phyloP scores from a whole-genome alignment of 2,113 vertebrate genomes.

The Cricetomys ansorgei region DNA sequence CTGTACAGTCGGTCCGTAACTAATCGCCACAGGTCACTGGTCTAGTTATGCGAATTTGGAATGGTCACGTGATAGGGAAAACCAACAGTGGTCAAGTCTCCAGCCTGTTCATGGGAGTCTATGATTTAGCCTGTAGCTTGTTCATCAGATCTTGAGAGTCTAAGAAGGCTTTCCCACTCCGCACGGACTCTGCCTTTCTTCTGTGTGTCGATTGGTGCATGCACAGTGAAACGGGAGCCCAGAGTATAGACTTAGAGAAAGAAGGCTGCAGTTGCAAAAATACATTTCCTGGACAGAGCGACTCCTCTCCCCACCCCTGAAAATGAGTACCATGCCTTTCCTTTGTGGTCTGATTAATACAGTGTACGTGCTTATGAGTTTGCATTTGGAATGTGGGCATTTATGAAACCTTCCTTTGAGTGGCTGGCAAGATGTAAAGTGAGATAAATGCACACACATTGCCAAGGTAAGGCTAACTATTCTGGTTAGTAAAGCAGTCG shows the following conservation, averaged over 20 bases:
- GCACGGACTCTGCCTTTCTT: background rate
- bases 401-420: background rate
- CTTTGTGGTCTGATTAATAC: background rate
- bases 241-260: background rate
- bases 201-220: accelerated
- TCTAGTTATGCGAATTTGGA: background rate
- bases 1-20: background rate
- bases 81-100: background rate
- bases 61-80: background rate
- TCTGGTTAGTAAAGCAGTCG: background rate
- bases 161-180: background rate
- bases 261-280: background rate
- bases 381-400: background rate
- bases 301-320: background rate
- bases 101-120: background rate
- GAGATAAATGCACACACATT: background rate
- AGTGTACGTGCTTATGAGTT: background rate
- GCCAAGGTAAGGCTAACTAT: background rate
- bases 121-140: background rate
- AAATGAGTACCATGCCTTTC: background rate
- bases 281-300: background rate
- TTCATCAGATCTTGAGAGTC: background rate
- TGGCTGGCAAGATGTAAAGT: background rate
- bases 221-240: background rate
- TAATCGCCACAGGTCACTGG: background rate